These are phyloP conservation scores for Microcebus ravelobensis DNA, from an alignment of 2,113 vertebrate genomes.

Conservation along the genomic window DNA sequence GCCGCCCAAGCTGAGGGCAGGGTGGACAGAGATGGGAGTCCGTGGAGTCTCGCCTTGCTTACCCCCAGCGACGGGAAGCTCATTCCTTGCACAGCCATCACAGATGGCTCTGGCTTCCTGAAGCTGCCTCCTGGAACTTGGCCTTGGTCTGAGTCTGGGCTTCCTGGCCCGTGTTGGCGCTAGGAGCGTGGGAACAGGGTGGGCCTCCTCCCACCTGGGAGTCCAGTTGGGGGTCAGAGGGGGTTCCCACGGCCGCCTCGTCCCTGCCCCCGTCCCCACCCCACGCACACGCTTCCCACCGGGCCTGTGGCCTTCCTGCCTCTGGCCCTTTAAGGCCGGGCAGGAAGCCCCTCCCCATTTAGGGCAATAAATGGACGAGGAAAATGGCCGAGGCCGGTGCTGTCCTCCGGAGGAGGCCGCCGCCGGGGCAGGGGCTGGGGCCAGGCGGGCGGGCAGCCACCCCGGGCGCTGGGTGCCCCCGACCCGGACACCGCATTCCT, in stretches of 20 bases:
- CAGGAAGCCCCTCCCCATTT: conserved; percentile 82
- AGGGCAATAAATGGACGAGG: conserved; percentile 75
- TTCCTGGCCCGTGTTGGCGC: not conserved
- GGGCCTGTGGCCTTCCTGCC: conserved; percentile 65
- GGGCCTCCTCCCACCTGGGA: conserved; percentile 35
- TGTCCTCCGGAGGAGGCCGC: not conserved
- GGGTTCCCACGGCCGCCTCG: not conserved
- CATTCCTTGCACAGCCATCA: not conserved
- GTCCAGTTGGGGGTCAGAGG: conserved; percentile 15
- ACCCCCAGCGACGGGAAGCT: not conserved
- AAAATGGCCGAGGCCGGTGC: conserved; percentile 65
- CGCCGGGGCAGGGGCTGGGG: not conserved
- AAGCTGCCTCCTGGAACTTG: not conserved
- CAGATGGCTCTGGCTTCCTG: not conserved
- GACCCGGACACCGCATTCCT: conserved; percentile 65
- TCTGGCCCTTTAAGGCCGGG: conserved; percentile 79
- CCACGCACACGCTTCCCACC: conserved; percentile 48
- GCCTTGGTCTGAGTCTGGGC: not conserved
- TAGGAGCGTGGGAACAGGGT: conserved; percentile 54
- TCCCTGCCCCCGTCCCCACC: not conserved
- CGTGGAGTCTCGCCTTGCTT: not conserved
- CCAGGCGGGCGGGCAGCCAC: not conserved
- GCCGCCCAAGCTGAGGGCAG: not conserved
- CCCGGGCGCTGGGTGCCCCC: not conserved
- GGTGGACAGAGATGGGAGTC: not conserved